Evolutionary conservation across 1,140 invertebrate genomes (phyloP), one percentile per base, ranked within the genome.

Genomic region (Saccostrea echinata): DNA sequence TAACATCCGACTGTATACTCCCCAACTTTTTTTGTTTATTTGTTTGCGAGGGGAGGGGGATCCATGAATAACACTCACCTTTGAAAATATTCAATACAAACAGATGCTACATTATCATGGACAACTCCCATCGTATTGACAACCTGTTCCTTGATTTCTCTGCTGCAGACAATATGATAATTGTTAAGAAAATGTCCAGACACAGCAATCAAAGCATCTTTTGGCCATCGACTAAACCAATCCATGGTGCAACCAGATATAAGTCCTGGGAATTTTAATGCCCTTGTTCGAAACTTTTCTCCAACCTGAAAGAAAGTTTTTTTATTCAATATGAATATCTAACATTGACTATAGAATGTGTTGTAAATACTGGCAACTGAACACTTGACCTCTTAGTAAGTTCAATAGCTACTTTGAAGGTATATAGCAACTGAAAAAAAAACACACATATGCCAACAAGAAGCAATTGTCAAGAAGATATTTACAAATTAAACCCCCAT

Each of bases 171-270:
- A 86, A 99, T 98, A 93, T 97, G 96, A 94, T 98, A 99, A 91
- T 97, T 97, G 61, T 96, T 95, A 12, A 99, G 95, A 95, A 99
- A 99, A 95, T 99, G 98, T 93, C 97, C 96, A 6, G 98, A 98
- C 13, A 99, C 98, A 76, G 97, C 96, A 51, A 99, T 96, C 35
- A 99, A 95, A 71, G 98, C 98, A 95, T 99, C 98, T 94, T 97
- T 97, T 1, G 98, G 98, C 98, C 98, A 99, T 30, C 98, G 97
- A 94, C 98, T 98, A 92, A 99, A 99, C 98, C 98, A 99, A 94
- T 99, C 98, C 90, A 99, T 98, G 0, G 98, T 99, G 93, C 98
- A 99, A 43, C 98, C 98, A 76, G 98, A 98, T 91, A 99, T 98
- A 24, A 99, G 95, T 55, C 98, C 98, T 13, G 98, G 98, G 94